Base-by-base conservation (phyloP, 2,113 vertebrate species). In the Laticauda colubrina region DNA sequence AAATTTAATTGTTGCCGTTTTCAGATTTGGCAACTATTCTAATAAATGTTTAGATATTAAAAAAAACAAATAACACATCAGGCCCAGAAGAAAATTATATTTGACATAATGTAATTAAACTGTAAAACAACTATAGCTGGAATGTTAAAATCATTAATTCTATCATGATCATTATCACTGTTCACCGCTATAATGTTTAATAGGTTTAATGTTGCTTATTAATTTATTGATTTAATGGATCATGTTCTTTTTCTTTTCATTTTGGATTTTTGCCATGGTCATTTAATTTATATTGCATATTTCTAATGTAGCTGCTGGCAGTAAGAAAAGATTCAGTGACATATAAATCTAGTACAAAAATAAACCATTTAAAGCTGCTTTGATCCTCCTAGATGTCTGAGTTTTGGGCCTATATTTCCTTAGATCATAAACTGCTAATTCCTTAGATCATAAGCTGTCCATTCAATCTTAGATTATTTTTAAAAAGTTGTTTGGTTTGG, bases 1-100 rank as follows among this genome's bases (percentile, higher is more conserved):
- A 95, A 97, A 93, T 97, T 94, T 96, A 96, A 97, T 95, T 96
- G 90, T 85, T 94, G 89, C 87, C 95, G 94, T 97, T 97, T 96
- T 94, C 86, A 87, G 95, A 93, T 95, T 95, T 96, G 94, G 43
- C 95, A 97, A 93, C 93, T 94, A 90, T 57, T 96, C 93, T 2
- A 12, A 39, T 89, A 88, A 96, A 85, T 95, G 92, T 91, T 95
- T 95, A 90, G 91, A 95, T 45, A 56, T 85, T 53, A 56, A 95
- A 89, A 89, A 88, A 96, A 96, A 94, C 18, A 7, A 91, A 69
- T 75, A 94, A 93, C 29, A 4, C 89, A 89, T 39, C 92, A 88
- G 12, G 57, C 89, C 48, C 90, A 56, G 91, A 94, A 93, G 39
- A 95, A 94, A 92, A 57, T 20, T 56, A 3, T 91, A 61, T 0